These are phyloP conservation scores for Aphidoletes aphidimyza DNA, from an alignment of 2,888 invertebrate species.

Conservation along the genomic window DNA sequence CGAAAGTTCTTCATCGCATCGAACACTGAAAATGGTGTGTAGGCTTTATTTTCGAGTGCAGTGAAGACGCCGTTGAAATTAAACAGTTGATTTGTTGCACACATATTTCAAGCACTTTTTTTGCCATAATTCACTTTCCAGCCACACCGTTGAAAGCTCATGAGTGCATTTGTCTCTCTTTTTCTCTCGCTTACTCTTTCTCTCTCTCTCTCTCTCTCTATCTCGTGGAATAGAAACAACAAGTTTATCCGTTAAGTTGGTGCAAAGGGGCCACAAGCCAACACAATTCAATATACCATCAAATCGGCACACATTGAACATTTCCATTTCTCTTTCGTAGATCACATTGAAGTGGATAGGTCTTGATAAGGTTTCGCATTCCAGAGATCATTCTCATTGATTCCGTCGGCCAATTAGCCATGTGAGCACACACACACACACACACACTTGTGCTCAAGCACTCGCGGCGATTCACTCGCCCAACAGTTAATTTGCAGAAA, in stretches of 20 bases:
- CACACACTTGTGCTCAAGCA: too few species aligned
- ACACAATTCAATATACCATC: background rate
- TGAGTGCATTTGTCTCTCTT: background rate
- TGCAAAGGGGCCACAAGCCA: background rate
- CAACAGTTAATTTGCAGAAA: background rate
- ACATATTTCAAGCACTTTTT: background rate
- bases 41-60: background rate
- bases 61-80: background rate
- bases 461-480: too few species aligned
- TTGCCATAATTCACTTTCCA: constrained; percentile 33
- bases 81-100: background rate
- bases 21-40: background rate
- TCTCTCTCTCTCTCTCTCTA: too few species aligned
- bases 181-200: too few species aligned
- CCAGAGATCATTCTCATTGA: constrained; percentile 42
- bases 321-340: constrained; percentile 24
- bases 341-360: background rate
- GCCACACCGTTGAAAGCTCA: background rate
- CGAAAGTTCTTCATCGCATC: background rate
- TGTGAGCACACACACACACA: background rate
- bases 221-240: background rate
- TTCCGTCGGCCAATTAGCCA: background rate
- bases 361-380: background rate
- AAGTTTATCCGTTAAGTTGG: background rate
- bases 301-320: background rate